Percentiles rank a stretch among this genome's conserved stretches.
Evolutionary conservation across 2,797 vertebrate species (phyloP).

Genomic region (Halcyon chelicuti): DNA sequence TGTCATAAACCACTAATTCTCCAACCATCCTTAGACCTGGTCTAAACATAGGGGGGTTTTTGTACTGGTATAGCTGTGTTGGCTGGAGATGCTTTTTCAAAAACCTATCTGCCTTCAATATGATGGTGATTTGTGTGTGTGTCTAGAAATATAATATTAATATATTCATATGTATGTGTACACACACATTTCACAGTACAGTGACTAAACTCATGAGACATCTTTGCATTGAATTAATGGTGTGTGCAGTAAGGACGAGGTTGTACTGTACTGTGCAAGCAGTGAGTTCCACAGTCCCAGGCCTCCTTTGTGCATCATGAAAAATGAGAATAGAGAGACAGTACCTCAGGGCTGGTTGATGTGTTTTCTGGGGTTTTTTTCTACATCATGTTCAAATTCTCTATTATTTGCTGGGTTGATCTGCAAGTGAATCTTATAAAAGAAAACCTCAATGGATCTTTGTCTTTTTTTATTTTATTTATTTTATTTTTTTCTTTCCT

Average conservation of each 20-base stretch:
- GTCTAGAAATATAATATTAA: conserved; percentile 32
- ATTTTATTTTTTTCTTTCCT: neutral
- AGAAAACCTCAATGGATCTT: neutral
- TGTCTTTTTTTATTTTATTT: neutral
- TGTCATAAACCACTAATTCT: conserved; percentile 77
- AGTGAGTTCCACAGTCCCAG: neutral
- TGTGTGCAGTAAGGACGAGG: neutral
- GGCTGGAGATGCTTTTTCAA: conserved; percentile 30
- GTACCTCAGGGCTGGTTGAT: neutral
- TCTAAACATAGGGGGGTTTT: conserved; percentile 46
- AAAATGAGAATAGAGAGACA: neutral
- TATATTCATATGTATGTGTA: neutral
- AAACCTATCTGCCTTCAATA: conserved; percentile 46
- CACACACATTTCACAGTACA: neutral
- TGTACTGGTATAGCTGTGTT: conserved; percentile 41
- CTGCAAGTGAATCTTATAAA: neutral
- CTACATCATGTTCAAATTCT: neutral
- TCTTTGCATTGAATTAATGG: neutral
- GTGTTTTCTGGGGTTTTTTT: neutral
- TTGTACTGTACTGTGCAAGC: neutral
- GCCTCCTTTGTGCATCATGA: fast-evolving
- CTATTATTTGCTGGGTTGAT: neutral
- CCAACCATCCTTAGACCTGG: conserved; percentile 64
- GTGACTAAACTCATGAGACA: neutral
- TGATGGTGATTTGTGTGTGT: conserved; percentile 50